Percentiles rank a stretch among this genome's conserved stretches.
phyloP scores from a whole-genome alignment of 2,113 vertebrate genomes.

The Brachyhypopomus occidentalis region DNA sequence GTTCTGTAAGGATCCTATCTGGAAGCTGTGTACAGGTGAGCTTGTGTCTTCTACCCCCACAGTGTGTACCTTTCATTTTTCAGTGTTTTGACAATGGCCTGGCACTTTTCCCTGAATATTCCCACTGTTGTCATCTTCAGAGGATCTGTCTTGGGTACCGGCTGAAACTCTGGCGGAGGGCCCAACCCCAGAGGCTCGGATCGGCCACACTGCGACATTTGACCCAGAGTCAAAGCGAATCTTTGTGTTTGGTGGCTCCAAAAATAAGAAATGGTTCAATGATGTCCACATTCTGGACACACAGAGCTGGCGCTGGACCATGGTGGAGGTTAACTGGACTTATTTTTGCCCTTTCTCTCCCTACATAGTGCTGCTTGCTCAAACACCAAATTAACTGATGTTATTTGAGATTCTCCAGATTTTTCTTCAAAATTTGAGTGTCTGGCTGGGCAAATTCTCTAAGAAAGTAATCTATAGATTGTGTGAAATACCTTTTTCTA shows the following conservation, averaged over 20 bases:
- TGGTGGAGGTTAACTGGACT: constrained; percentile 68
- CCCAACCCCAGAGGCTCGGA: constrained; percentile 75
- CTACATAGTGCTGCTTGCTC: neutral
- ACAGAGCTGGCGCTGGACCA: constrained; percentile 77
- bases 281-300: constrained; percentile 79
- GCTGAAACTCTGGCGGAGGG: constrained; percentile 75
- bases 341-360: neutral
- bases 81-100: neutral
- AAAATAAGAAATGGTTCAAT: constrained; percentile 79
- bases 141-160: constrained; percentile 75
- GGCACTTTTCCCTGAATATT: neutral
- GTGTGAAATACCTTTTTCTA: neutral
- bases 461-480: neutral
- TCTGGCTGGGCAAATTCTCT: neutral
- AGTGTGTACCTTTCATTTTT: neutral
- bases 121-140: constrained; percentile 52
- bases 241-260: constrained; percentile 78
- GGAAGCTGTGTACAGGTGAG: constrained; percentile 78
- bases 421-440: too few relatives aligned
- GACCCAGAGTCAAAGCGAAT: constrained; percentile 71
- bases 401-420: neutral
- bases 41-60: neutral
- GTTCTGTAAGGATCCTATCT: constrained; percentile 78
- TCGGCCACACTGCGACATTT: constrained; percentile 75
- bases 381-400: neutral